Evolutionary conservation across 1,140 invertebrate species (phyloP), one percentile per base, ranked within the genome.

Genomic region (Saccostrea glomerata): DNA sequence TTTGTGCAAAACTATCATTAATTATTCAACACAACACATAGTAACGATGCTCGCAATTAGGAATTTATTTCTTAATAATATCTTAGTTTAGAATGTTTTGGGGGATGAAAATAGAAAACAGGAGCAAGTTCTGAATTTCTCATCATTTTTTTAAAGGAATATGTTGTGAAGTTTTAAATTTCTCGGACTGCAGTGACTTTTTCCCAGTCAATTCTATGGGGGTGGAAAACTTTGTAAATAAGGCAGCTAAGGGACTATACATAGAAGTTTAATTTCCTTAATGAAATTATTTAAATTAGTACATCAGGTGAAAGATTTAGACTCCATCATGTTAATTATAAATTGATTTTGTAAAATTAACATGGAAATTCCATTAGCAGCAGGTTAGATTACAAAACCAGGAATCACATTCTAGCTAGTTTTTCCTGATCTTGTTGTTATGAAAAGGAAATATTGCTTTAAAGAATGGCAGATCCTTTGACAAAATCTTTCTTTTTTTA

Each of bases 311-410:
- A 77, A 17, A 77, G 25, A 77, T 36, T 36, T 77, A 36, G 30
- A 77, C 30, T 77, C 25, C 23, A 77, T 77, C 23, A 77, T 30
- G 70, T 77, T 77, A 77, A 77, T 7, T 77, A 77, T 2, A 25
- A 25, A 66, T 77, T 77, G 70, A 77, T 77, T 77, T 77, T 77
- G 70, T 30, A 77, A 77, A 77, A 77, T 77, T 73, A 30, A 77
- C 70, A 77, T 36, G 70, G 70, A 77, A 77, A 77, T 77, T 77
- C 70, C 70, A 77, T 77, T 77, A 77, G 70, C 25, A 77, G 15
- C 13, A 36, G 30, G 70, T 77, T 77, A 77, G 30, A 23, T 30
- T 30, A 9, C 6, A 47, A 9, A 47, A 47, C 47, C 5, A 47
- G 5, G 47, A 36, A 77, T 77, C 7, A 15, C 7, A 63, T 20